Percentiles rank a stretch among this genome's conserved stretches.
phyloP scores from a whole-genome alignment of 2,888 invertebrate genomes.

The Euplagia quadripunctaria region DNA sequence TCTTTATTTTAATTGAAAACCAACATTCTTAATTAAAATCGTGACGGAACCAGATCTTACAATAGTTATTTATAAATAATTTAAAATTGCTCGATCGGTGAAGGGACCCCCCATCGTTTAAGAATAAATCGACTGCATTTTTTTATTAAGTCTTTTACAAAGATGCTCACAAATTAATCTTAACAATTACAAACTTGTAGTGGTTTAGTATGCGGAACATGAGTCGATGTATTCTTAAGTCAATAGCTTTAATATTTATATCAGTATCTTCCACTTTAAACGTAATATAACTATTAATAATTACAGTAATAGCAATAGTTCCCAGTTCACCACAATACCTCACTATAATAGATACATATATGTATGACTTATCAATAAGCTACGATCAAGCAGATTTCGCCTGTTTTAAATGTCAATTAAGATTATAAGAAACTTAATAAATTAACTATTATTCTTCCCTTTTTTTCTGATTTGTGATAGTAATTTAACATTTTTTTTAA shows the following conservation, averaged over 20 bases:
- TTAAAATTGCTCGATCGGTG: constrained; percentile 76
- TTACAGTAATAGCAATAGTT: constrained; percentile 82
- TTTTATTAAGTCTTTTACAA: constrained; percentile 52
- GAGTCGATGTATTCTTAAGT: constrained; percentile 79
- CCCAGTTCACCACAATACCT: constrained; percentile 83
- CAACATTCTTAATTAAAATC: constrained; percentile 41
- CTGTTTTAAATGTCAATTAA: constrained; percentile 53
- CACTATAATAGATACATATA: constrained; percentile 78
- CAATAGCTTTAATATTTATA: constrained; percentile 85
- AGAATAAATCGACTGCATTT: constrained; percentile 73
- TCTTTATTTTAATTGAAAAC: constrained; percentile 50
- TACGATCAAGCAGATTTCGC: constrained; percentile 60
- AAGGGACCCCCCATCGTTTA: constrained; percentile 55
- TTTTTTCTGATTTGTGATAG: constrained; percentile 27
- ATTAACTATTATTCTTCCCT: constrained; percentile 40
- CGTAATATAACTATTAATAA: constrained; percentile 69
- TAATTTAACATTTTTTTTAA: constrained; percentile 18
- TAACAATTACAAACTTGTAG: constrained; percentile 38
- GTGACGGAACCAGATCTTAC: constrained; percentile 70
- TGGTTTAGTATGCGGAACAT: constrained; percentile 34
- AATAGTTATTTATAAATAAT: constrained; percentile 83
- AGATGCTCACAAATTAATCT: constrained; percentile 45
- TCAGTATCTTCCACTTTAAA: constrained; percentile 83
- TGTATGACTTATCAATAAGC: constrained; percentile 62
- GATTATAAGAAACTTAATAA: constrained; percentile 45